These are phyloP conservation scores for Alethe diademata DNA, from an alignment of 2,113 vertebrate species.

Conservation along the genomic window DNA sequence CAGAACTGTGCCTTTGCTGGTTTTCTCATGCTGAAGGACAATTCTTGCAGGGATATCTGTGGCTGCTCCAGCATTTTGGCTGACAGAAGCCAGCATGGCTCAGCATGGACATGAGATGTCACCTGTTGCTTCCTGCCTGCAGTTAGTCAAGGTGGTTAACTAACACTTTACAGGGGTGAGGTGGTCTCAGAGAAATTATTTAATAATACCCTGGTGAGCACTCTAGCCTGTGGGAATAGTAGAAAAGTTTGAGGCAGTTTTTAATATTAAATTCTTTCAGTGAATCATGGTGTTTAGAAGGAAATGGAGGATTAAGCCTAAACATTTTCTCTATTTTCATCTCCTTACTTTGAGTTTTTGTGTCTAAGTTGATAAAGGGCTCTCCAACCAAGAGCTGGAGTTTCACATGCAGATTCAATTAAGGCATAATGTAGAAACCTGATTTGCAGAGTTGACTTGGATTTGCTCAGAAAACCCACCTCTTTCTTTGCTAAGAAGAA, in stretches of 20 bases:
- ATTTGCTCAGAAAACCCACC: not conserved
- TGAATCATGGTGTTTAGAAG: not conserved
- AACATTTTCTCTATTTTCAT: not conserved
- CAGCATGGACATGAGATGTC: not conserved
- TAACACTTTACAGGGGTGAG: not conserved
- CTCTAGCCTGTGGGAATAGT: not conserved
- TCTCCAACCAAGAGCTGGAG: not conserved
- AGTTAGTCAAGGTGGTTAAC: not conserved
- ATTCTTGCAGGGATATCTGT: fast-evolving
- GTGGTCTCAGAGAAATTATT: not conserved
- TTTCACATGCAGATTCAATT: not conserved
- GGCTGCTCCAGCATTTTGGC: not conserved
- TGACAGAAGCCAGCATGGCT: not conserved
- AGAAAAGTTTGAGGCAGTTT: not conserved
- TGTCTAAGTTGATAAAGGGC: not conserved
- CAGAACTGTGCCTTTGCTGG: not conserved
- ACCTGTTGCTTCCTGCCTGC: not conserved
- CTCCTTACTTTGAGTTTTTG: not conserved
- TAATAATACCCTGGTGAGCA: not conserved
- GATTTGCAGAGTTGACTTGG: not conserved
- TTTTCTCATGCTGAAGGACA: not conserved
- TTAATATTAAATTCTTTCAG: not conserved
- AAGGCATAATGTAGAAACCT: not conserved
- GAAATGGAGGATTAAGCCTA: not conserved
- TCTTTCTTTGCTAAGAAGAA: not conserved